These are phyloP conservation scores for Rachycentron canadum DNA, from an alignment of 2,797 vertebrate genomes.

Conservation along the genomic window DNA sequence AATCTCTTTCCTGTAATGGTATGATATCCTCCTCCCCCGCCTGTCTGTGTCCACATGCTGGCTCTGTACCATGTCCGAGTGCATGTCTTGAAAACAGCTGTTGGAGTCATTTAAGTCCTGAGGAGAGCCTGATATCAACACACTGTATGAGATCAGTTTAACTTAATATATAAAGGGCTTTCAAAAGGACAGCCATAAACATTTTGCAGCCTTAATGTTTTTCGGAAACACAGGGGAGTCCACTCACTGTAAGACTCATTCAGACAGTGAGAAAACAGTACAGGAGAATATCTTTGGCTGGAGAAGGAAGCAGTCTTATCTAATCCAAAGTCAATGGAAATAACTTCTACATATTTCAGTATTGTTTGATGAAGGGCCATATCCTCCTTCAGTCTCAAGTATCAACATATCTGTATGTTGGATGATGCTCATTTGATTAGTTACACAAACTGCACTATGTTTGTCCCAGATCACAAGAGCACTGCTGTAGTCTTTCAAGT, in stretches of 20 bases:
- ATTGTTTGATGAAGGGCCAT: slow-evolving; percentile 40
- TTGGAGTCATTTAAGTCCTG: slow-evolving; percentile 58
- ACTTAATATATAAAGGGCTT: slow-evolving; percentile 51
- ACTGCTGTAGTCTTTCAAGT: slow-evolving; percentile 33
- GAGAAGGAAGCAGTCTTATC: slow-evolving; percentile 34
- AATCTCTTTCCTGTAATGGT: slow-evolving; percentile 72
- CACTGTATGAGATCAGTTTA: slow-evolving; percentile 46
- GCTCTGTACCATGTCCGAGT: slow-evolving; percentile 58
- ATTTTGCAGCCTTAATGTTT: slow-evolving; percentile 48
- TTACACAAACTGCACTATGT: slow-evolving; percentile 33
- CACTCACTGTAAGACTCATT: slow-evolving; percentile 24
- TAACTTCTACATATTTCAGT: slow-evolving; percentile 35
- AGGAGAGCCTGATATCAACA: slow-evolving; percentile 52
- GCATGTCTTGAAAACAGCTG: slow-evolving; percentile 71
- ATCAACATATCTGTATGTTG: slow-evolving; percentile 20
- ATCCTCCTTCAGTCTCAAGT: slow-evolving; percentile 32
- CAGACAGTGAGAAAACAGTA: slow-evolving; percentile 26
- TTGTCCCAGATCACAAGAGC: slow-evolving; percentile 28
- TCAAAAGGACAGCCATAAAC: slow-evolving; percentile 52
- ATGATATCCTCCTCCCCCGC: slow-evolving; percentile 54
- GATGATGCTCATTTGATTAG: slow-evolving; percentile 18
- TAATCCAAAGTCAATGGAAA: slow-evolving; percentile 46
- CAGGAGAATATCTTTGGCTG: slow-evolving; percentile 15
- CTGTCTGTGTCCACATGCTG: slow-evolving; percentile 57
- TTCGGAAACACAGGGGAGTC: slow-evolving; percentile 25